Evolutionary conservation across 64 coral and sea anemone genomes (phyloP).

Genomic region (Exaiptasia diaphana): DNA sequence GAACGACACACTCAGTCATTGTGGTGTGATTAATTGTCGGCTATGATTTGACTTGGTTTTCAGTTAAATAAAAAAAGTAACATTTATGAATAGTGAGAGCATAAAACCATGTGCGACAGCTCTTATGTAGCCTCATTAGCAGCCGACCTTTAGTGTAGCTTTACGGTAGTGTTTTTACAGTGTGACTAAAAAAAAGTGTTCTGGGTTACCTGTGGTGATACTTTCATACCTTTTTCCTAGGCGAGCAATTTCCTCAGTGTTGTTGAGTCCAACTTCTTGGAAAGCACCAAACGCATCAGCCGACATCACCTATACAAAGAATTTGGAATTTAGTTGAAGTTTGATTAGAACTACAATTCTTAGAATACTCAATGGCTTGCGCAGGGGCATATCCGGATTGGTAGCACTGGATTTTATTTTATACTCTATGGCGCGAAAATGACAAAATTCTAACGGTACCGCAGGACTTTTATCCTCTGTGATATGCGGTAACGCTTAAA

Average conservation of each 20-base stretch:
- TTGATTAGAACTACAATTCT: background rate
- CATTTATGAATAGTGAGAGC: background rate
- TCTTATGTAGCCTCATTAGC: too few species aligned
- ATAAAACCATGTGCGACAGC: too few species aligned
- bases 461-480: too few species aligned
- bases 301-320: constrained; percentile 64
- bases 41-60: background rate
- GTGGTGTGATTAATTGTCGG: background rate
- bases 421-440: too few species aligned
- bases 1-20: background rate
- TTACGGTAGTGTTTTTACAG: too few species aligned
- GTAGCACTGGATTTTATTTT: background rate
- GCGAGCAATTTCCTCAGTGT: constrained; percentile 39
- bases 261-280: constrained; percentile 64
- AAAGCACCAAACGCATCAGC: constrained; percentile 84
- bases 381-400: background rate
- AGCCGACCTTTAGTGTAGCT: too few species aligned
- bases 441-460: too few species aligned
- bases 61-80: background rate
- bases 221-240: constrained; percentile 67
- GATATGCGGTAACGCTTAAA: too few species aligned
- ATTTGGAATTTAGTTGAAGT: background rate
- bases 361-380: background rate
- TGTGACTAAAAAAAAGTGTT: too few species aligned
- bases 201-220: too few species aligned